Evolutionary conservation across 2,113 vertebrate genomes (phyloP).

Genomic region (Fregetta grallaria): DNA sequence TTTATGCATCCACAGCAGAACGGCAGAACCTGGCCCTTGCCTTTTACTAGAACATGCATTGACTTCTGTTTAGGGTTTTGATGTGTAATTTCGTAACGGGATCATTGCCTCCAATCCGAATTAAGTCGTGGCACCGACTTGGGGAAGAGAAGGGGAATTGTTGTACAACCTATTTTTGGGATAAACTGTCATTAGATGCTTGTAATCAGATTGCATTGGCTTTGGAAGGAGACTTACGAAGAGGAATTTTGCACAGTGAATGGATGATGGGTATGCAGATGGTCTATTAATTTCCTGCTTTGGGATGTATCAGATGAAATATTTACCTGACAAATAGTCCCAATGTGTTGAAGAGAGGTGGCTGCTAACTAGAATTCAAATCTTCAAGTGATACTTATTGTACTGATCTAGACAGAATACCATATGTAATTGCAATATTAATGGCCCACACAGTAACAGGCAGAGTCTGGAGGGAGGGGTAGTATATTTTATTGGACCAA

Average conservation of each 20-base stretch:
- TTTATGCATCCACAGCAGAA: neutral
- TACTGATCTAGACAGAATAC: neutral
- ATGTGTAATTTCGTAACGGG: neutral
- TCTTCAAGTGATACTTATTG: neutral
- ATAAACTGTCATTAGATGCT: neutral
- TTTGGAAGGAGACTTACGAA: neutral
- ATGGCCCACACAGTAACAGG: fast-evolving
- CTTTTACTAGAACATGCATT: neutral
- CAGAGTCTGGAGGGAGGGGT: neutral
- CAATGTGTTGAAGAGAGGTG: neutral
- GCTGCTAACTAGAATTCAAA: neutral
- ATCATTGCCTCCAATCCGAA: neutral
- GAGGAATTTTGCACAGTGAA: neutral
- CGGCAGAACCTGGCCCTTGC: neutral
- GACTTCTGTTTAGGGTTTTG: neutral
- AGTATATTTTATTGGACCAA: neutral
- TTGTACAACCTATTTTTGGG: neutral
- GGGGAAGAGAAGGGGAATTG: neutral
- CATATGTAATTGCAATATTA: neutral
- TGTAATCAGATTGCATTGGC: neutral
- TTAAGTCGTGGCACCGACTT: neutral
- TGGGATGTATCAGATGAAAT: neutral
- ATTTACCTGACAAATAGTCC: neutral
- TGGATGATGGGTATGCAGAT: neutral
- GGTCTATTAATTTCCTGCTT: neutral